Evolutionary conservation across 2,113 vertebrate genomes (phyloP).

Genomic region (Xiphophorus couchianus): DNA sequence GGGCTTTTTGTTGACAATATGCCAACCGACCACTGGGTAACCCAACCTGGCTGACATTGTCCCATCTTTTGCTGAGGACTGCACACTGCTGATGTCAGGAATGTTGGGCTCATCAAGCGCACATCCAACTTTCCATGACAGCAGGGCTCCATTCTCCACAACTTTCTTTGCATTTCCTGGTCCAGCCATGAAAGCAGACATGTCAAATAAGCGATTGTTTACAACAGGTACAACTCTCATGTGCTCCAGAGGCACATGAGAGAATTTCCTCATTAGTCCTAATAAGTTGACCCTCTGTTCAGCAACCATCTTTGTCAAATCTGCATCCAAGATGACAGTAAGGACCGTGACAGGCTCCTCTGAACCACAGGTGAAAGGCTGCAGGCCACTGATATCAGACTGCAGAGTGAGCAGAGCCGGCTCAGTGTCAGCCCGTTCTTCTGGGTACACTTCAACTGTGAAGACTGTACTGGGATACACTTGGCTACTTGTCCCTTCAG

Average conservation of each 20-base stretch:
- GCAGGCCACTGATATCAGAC: constrained; percentile 71
- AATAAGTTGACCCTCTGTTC: constrained; percentile 88
- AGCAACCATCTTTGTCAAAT: constrained; percentile 94
- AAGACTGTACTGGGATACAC: constrained; percentile 85
- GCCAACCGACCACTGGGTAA: constrained; percentile 97
- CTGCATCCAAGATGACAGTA: constrained; percentile 95
- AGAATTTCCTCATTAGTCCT: constrained; percentile 88
- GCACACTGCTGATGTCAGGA: constrained; percentile 90
- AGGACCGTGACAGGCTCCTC: constrained; percentile 91
- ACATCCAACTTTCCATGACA: constrained; percentile 96
- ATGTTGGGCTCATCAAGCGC: constrained; percentile 89
- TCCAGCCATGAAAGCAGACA: constrained; percentile 98
- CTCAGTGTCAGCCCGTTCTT: constrained; percentile 89
- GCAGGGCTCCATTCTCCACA: constrained; percentile 92
- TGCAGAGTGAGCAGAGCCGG: constrained; percentile 80
- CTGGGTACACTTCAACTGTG: constrained; percentile 91
- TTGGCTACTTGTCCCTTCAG: constrained; percentile 82
- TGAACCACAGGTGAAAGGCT: constrained; percentile 82
- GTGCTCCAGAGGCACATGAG: constrained; percentile 87
- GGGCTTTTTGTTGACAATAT: constrained; percentile 96
- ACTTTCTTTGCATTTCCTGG: constrained; percentile 98
- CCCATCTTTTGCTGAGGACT: constrained; percentile 91
- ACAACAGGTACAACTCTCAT: constrained; percentile 95
- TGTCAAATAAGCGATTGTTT: constrained; percentile 97
- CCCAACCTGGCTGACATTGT: constrained; percentile 91